These are phyloP conservation scores for Neuroscelio doddi DNA, from an alignment of 2,888 invertebrate genomes.

Conservation along the genomic window DNA sequence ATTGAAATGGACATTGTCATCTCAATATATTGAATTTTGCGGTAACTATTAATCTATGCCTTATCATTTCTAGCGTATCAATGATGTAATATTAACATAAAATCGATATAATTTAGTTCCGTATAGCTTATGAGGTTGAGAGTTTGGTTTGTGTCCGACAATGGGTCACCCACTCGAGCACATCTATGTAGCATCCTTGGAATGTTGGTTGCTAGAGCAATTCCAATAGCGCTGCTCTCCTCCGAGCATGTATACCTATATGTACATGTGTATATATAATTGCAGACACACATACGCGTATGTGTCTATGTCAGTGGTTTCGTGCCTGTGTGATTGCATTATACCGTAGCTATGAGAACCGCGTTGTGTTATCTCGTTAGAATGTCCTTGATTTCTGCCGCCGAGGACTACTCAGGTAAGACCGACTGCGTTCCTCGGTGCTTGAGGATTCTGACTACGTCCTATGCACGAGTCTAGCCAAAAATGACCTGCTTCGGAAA, in stretches of 20 bases:
- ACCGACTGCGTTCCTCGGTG: slow-evolving; percentile 9
- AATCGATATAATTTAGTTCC: slow-evolving; percentile 34
- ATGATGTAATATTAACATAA: slow-evolving; percentile 37
- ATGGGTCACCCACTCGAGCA: slow-evolving; percentile 40
- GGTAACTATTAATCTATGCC: slow-evolving; percentile 13
- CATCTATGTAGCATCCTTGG: slow-evolving; percentile 47
- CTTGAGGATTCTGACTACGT: no score
- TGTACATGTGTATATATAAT: slow-evolving; percentile 19
- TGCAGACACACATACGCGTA: slow-evolving; percentile 1
- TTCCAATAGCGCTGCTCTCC: slow-evolving; percentile 26
- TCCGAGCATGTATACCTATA: slow-evolving; percentile 10
- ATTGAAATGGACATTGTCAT: slow-evolving; percentile 10
- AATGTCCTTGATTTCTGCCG: slow-evolving; percentile 40
- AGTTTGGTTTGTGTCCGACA: slow-evolving; percentile 30
- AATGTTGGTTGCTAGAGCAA: slow-evolving; percentile 45
- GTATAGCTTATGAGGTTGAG: slow-evolving; percentile 27
- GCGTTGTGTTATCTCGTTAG: slow-evolving; percentile 37
- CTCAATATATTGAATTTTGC: neutral
- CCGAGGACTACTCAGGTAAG: slow-evolving; percentile 32
- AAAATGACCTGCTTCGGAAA: no score
- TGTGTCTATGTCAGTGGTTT: slow-evolving; percentile 1
- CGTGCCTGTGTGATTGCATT: slow-evolving; percentile 15
- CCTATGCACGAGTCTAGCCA: no score
- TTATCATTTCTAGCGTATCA: slow-evolving; percentile 35
- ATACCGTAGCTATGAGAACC: slow-evolving; percentile 28